Base-by-base conservation (phyloP, 2,888 invertebrate species). In the Leptinotarsa rubiginosa region DNA sequence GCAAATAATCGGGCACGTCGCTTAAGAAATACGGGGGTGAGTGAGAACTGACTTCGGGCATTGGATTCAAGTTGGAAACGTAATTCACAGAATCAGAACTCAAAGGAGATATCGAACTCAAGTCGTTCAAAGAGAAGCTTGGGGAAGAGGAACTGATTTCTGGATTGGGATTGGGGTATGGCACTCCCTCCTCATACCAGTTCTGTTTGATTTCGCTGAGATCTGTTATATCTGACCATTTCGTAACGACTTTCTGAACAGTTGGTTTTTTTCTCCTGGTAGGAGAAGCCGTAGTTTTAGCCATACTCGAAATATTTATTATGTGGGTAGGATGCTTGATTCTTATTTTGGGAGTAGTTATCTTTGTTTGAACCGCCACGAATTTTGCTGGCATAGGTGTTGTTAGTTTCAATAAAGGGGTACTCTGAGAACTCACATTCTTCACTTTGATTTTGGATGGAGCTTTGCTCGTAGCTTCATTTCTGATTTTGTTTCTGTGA, bases 211-310 rank as follows among this genome's bases (percentile, higher is more conserved):
- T 84, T 76, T 89, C 89, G 64, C 89, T 88, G 65, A 87, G 85
- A 49, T 73, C 77, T n/a, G 75, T 0, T 20, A 49, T 72, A 49
- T 90, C 90, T 0, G 88, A 88, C 91, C 90, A 90, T 86, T 90
- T 90, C 1, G 90, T 90, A 1, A 90, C 79, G 4, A 90, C 87
- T 85, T 89, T 84, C 67, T 84, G 82, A 22, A 84, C 78, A 1
- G 80, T 80, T 2, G 86, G 84, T 77, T 89, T 85, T 84, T 50
- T 69, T 65, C 74, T 78, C 18, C 47, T 31, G 31, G 25, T 69
- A 18, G 47, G 54, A 16, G 69, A 41, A 41, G 64, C 5, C 18
- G 59, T 75, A 22, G 56, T 18, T 52, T 70, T 70, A 3, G 65
- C 41, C 3, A 16, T 65, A 25, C 66, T 20, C 4, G 16, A 41